phyloP scores from a whole-genome alignment of 2,888 invertebrate species.

The Nomada ruficornis region DNA sequence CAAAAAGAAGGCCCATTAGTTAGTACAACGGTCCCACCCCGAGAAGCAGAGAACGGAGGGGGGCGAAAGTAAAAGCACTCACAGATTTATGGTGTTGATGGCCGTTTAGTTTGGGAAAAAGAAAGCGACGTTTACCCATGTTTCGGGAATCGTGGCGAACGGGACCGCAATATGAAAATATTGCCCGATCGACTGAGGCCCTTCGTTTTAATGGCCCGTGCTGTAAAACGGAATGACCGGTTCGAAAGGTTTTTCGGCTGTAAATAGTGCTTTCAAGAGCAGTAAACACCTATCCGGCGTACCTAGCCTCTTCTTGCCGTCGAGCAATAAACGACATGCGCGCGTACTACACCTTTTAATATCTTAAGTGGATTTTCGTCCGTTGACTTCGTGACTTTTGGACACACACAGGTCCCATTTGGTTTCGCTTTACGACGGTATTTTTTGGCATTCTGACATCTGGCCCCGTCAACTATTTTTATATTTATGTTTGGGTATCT shows the following conservation, averaged over 20 bases:
- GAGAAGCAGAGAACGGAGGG: neutral
- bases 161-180: constrained; percentile 47
- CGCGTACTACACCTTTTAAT: constrained; percentile 37
- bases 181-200: neutral
- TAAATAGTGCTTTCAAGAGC: constrained; percentile 41
- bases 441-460: constrained; percentile 15
- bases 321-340: constrained; percentile 49
- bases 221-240: constrained; percentile 46
- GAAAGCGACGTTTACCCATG: neutral
- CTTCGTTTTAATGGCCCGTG: constrained; percentile 28
- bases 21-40: constrained; percentile 7
- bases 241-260: constrained; percentile 4
- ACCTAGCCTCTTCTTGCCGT: constrained; percentile 11
- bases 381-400: constrained; percentile 56
- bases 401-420: neutral
- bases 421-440: constrained; percentile 40
- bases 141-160: constrained; percentile 6
- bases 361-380: constrained; percentile 52
- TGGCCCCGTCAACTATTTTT: constrained; percentile 8
- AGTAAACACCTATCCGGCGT: constrained; percentile 40
- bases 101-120: neutral
- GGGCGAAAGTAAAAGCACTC: neutral
- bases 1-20: constrained; percentile 36
- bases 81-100: constrained; percentile 47
- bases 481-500: neutral